These are phyloP conservation scores for Dicycla oo DNA, from an alignment of 2,888 invertebrate species.

Conservation along the genomic window DNA sequence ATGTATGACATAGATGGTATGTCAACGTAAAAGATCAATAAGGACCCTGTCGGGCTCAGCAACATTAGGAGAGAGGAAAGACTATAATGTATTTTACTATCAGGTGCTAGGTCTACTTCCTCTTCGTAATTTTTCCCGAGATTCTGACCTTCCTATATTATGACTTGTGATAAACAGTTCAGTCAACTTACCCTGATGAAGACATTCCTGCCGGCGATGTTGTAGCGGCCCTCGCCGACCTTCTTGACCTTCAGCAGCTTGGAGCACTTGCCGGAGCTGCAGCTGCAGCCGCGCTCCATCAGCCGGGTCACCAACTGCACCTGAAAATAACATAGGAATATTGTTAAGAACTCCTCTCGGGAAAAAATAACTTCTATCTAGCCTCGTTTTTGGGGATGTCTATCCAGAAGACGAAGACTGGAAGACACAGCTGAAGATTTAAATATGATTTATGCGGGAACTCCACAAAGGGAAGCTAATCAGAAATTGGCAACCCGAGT, in stretches of 20 bases:
- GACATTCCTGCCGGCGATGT: slow-evolving; percentile 96
- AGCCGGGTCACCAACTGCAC: slow-evolving; percentile 93
- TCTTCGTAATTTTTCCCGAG: not conserved
- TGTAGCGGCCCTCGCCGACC: slow-evolving; percentile 96
- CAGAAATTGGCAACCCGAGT: not conserved
- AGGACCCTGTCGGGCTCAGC: no score
- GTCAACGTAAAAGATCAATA: no score
- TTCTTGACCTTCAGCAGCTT: slow-evolving; percentile 94
- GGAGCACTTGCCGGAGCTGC: slow-evolving; percentile 93
- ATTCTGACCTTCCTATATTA: not conserved
- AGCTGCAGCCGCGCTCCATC: slow-evolving; percentile 94
- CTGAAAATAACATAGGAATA: slow-evolving; percentile 72
- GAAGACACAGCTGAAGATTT: not conserved
- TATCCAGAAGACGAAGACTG: not conserved
- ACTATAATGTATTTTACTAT: not conserved
- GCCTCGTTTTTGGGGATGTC: not conserved
- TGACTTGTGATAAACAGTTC: not conserved
- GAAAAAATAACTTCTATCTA: not conserved
- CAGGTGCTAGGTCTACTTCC: not conserved
- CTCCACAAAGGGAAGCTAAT: not conserved
- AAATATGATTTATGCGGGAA: not conserved
- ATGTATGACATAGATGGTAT: no score
- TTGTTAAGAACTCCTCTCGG: not conserved
- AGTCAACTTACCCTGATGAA: slow-evolving; percentile 94
- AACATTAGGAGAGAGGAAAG: no score